phyloP scores from a whole-genome alignment of 2,888 invertebrate species.

The Papilio gigon region DNA sequence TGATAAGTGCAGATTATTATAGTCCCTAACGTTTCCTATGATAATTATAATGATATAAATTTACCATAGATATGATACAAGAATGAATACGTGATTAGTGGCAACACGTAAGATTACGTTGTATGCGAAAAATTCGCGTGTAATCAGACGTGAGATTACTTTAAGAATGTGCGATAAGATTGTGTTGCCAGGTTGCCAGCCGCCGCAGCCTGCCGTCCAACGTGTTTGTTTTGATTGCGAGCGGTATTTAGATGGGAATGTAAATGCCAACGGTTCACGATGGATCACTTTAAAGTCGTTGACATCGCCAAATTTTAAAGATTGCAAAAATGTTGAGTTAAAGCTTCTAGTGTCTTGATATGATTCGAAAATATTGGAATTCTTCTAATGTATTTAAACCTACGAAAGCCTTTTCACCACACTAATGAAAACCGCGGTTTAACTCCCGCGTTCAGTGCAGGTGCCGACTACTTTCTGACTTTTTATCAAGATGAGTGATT shows the following conservation, averaged over 20 bases:
- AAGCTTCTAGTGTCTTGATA: no score
- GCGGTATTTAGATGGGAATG: slow-evolving; percentile 28
- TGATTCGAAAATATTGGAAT: no score
- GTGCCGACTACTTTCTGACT: no score
- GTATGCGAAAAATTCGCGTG: slow-evolving; percentile 38
- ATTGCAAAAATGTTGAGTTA: not conserved
- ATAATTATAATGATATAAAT: not conserved
- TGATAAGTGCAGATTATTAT: no score
- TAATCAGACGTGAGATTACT: slow-evolving; percentile 32
- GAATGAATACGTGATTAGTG: not conserved
- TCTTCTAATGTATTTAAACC: no score
- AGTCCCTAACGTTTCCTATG: no score
- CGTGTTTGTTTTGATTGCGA: slow-evolving; percentile 8
- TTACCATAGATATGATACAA: not conserved
- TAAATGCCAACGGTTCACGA: not conserved
- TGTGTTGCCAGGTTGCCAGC: slow-evolving; percentile 29
- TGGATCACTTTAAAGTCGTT: slow-evolving; percentile 7
- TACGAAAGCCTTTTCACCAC: no score
- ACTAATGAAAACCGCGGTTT: no score
- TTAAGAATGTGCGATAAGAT: slow-evolving; percentile 36
- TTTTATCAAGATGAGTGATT: no score
- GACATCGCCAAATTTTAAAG: not conserved
- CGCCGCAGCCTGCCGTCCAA: not conserved
- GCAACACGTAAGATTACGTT: slow-evolving; percentile 1
- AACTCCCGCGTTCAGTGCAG: no score